Base-by-base conservation (phyloP, 64 coral and sea anemone species). In the Dendronephthya gigantea region DNA sequence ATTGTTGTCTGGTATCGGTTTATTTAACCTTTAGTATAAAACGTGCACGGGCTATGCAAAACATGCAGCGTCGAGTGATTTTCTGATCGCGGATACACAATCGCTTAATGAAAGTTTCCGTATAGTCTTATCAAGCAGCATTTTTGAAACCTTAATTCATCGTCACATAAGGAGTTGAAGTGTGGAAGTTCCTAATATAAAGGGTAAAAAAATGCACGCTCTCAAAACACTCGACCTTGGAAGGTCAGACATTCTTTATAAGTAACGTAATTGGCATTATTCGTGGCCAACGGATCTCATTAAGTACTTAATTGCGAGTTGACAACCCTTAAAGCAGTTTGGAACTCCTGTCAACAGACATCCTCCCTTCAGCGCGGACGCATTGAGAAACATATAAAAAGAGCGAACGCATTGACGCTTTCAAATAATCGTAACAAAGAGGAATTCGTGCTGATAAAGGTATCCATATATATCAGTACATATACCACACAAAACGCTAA, bases 241-340 rank as follows among this genome's bases (percentile, higher is more conserved):
- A 79, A 35, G 72, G 72, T 79, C 72, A 79, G 32, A 79, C 72
- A 79, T 79, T 79, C 72, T 39, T 79, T 29, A 79, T 33, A 9
- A 17, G 27, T 8, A 79, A 79, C 72, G 72, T 79, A 79, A 79
- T 79, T 79, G 72, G 37, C 15, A 79, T 36, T 79, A 79, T 79
- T 79, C 36, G 37, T 79, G 72, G 72, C 72, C 72, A 79, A 79
- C 72, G 72, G 72, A 79, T 79, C 72, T 79, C 72, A 79, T 79
- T 79, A 79, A 79, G 72, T 79, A 39, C 72, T 79, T 79, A 79
- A 79, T 79, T 79, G 72, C 72, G 29, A 79, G 32, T 33, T 79
- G 72, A 79, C 72, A 79, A 79, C 72, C 72, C 72, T 79, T 16
- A 33, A 79, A 39, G 32, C 72, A 36, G 30, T 79, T 79, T 34